Conservation (phyloP, 2,113 vertebrate species). For the Solea solea region DNA sequence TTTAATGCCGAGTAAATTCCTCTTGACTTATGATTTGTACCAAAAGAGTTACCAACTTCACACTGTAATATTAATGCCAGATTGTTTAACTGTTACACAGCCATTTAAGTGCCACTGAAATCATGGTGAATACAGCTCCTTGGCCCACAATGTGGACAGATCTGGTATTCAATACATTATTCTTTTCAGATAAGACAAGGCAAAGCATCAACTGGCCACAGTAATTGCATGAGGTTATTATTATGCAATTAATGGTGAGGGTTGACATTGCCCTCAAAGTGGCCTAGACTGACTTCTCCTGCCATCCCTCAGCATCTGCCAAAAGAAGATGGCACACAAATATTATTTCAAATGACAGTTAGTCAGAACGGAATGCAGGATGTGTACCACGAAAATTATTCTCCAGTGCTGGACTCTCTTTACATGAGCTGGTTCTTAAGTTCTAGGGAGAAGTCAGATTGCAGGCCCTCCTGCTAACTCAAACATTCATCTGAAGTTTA, state of each 20-base stretch:
- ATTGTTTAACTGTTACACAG: slow-evolving; percentile 37
- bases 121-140: slow-evolving; percentile 20
- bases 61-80: slow-evolving; percentile 65
- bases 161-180: slow-evolving; percentile 11
- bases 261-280: slow-evolving; percentile 1
- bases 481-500: slow-evolving; percentile 54
- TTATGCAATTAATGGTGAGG: neutral
- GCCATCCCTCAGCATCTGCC: slow-evolving; percentile 7
- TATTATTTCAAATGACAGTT: slow-evolving; percentile 5
- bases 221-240: neutral
- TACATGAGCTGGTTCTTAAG: slow-evolving; percentile 64
- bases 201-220: neutral
- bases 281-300: slow-evolving; percentile 3
- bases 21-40: slow-evolving; percentile 78
- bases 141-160: slow-evolving; percentile 13
- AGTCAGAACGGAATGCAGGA: slow-evolving; percentile 16
- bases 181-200: slow-evolving; percentile 17
- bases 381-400: slow-evolving; percentile 37
- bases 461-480: slow-evolving; percentile 52
- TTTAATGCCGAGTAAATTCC: slow-evolving; percentile 80
- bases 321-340: slow-evolving; percentile 11
- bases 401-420: slow-evolving; percentile 39
- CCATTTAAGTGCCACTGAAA: slow-evolving; percentile 25
- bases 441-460: slow-evolving; percentile 51
- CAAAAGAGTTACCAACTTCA: slow-evolving; percentile 66